These are phyloP conservation scores for Autographa pulchrina DNA, from an alignment of 2,888 invertebrate genomes.

Conservation along the genomic window DNA sequence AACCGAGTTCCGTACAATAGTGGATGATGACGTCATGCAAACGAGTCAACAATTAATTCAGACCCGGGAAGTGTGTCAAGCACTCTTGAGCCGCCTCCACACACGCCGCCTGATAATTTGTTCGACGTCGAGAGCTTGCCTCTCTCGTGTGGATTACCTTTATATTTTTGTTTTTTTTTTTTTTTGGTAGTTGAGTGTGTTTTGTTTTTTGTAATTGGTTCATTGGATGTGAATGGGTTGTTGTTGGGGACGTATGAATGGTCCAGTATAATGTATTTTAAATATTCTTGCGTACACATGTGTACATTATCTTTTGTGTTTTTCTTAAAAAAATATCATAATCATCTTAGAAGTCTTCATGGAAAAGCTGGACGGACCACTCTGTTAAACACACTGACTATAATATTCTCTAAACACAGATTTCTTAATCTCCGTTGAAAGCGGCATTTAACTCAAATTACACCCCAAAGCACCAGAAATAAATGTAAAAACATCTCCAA, in stretches of 20 bases:
- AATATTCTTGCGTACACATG: too few relatives aligned
- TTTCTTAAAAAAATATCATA: too few relatives aligned
- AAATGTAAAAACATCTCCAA: conserved; percentile 21
- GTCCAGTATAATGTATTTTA: not conserved
- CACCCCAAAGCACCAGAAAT: conserved; percentile 17
- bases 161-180: conserved; percentile 64
- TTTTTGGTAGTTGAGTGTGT: conserved; percentile 41
- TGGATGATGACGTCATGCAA: conserved; percentile 34
- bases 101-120: conserved; percentile 70
- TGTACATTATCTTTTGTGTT: too few relatives aligned
- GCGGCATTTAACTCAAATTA: conserved; percentile 7
- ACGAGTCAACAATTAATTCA: conserved; percentile 70
- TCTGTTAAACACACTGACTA: not conserved
- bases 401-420: not conserved
- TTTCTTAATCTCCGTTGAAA: not conserved
- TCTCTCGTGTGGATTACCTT: conserved; percentile 59
- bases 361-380: not conserved
- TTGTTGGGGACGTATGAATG: not conserved
- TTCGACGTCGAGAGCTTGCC: conserved; percentile 64
- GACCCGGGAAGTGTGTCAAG: conserved; percentile 75
- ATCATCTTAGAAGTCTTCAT: too few relatives aligned
- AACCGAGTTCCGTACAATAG: conserved; percentile 4
- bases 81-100: conserved; percentile 59
- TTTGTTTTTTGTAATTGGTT: conserved; percentile 10
- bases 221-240: not conserved